Conservation (phyloP, 2,888 invertebrate genomes). For the Caenorhabditis sp. region DNA sequence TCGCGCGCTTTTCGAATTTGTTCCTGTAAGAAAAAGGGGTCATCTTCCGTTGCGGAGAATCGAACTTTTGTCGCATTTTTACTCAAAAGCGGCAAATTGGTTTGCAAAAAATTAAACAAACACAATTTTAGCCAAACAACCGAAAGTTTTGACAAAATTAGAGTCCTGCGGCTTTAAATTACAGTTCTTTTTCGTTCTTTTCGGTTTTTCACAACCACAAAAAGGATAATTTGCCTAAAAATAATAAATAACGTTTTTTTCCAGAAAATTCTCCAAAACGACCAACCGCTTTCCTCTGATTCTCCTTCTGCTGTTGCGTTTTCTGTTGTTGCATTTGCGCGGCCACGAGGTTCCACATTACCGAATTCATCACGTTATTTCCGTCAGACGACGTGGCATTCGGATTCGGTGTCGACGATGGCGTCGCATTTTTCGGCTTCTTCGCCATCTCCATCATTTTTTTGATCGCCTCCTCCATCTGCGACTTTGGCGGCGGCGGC, state of each 20-base stretch:
- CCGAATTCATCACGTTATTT: constrained; percentile 35
- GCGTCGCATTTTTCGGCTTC: constrained; percentile 5
- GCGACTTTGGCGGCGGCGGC: not conserved
- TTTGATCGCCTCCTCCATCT: constrained; percentile 44
- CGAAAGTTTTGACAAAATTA: no score
- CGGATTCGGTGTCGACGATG: not conserved
- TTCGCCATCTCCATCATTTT: constrained; percentile 40
- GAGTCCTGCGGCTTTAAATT: no score
- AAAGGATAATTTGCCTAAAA: not conserved
- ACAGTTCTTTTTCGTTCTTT: no score
- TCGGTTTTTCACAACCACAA: no score
- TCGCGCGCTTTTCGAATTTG: constrained; percentile 19
- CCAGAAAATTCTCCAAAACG: not conserved
- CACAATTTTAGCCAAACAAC: no score
- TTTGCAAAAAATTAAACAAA: no score
- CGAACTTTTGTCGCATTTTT: no score
- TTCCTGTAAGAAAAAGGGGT: constrained; percentile 7
- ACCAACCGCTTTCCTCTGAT: constrained; percentile 27
- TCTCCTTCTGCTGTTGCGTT: constrained; percentile 42
- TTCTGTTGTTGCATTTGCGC: constrained; percentile 48
- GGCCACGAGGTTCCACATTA: constrained; percentile 62
- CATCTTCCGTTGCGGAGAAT: no score
- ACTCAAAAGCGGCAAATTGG: no score
- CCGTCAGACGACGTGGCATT: constrained; percentile 3
- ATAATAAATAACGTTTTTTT: not conserved